Base-by-base conservation (phyloP, 2,113 vertebrate species). In the Bolborhynchus lineola region DNA sequence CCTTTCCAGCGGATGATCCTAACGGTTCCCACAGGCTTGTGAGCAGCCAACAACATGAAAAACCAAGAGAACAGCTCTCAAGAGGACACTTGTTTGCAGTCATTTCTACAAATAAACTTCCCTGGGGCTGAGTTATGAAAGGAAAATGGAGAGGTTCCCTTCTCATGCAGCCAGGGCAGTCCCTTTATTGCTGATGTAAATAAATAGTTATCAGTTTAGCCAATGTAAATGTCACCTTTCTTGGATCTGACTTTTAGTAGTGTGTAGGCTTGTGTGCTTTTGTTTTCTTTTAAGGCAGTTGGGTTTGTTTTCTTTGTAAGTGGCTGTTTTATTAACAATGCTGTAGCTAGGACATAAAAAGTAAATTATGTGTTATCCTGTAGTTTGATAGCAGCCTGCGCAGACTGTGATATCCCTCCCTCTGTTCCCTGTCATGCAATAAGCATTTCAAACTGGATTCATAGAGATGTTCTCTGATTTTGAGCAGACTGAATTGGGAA, bases 1-100 rank as follows among this genome's bases (percentile, higher is more conserved):
- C 71, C 82, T 92, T 96, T 92, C 52, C 93, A 86, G 85, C 11
- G 3, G 81, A 88, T 88, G 65, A 90, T 92, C 80, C 82, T 90
- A 53, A 82, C 84, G 65, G 44, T 50, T 94, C 93, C 88, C 85
- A 72, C 62, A 95, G 87, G 87, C 82, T 84, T 67, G 37, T 65
- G 41, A 63, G 67, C 65, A 92, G 96, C 93, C 88, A 95, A 74
- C 65, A 93, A 84, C 77, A 89, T 33, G 82, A 94, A 93, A 95
- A 94, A 41, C 0, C 60, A 93, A 60, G 82, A 86, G 95, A 72
- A 88, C 52, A 69, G 72, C 57, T 92, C 90, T 93, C 2, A 0
- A 82, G 92, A 72, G 96, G 52, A 72, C 49, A 65, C 72, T 94
- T 86, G 53, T 93, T 95, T 93, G 91, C 62, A 90, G 79, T 72